Percentiles rank a stretch among this genome's conserved stretches.
These are phyloP conservation scores for Pseudomyrmex sp. DNA, from an alignment of 1,140 invertebrate genomes.

Conservation along the genomic window DNA sequence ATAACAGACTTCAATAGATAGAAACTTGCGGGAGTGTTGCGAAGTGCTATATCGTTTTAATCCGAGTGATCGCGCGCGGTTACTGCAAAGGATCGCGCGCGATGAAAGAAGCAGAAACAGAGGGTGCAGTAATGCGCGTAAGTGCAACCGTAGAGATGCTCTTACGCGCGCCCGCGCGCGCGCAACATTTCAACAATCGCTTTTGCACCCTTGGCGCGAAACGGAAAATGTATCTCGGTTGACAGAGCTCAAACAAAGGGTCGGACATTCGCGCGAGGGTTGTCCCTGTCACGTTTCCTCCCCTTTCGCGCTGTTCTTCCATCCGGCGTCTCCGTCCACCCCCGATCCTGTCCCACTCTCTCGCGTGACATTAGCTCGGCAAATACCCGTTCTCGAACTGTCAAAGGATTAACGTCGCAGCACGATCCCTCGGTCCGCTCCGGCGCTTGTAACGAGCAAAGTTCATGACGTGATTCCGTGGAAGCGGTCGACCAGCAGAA, in stretches of 20 bases:
- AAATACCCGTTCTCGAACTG: slow-evolving; percentile 73
- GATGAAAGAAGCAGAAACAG: slow-evolving; percentile 39
- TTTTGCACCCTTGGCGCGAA: slow-evolving; percentile 80
- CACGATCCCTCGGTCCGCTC: slow-evolving; percentile 44
- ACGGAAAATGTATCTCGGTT: slow-evolving; percentile 82
- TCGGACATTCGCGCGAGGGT: slow-evolving; percentile 75
- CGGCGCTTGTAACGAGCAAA: slow-evolving; percentile 44
- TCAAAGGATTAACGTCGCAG: slow-evolving; percentile 74
- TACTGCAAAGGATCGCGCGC: slow-evolving; percentile 4
- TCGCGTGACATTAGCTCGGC: slow-evolving; percentile 75
- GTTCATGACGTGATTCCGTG: slow-evolving; percentile 52
- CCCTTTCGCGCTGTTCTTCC: slow-evolving; percentile 36
- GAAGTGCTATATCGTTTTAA: slow-evolving; percentile 15
- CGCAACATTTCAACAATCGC: slow-evolving; percentile 77
- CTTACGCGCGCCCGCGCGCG: slow-evolving; percentile 59
- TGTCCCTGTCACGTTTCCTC: slow-evolving; percentile 62
- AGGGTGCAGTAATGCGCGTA: slow-evolving; percentile 64
- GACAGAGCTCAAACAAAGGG: slow-evolving; percentile 83
- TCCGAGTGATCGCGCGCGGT: slow-evolving; percentile 47
- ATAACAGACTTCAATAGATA: background rate
- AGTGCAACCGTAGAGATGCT: slow-evolving; percentile 68
- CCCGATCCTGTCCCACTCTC: slow-evolving; percentile 26
- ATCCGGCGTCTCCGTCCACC: slow-evolving; percentile 16
- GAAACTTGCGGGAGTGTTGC: background rate
- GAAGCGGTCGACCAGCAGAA: slow-evolving; percentile 46